Percentiles rank a stretch among this genome's conserved stretches.
These are phyloP conservation scores for Macropus fuliginosus DNA, from an alignment of 2,797 vertebrate species.

Conservation along the genomic window DNA sequence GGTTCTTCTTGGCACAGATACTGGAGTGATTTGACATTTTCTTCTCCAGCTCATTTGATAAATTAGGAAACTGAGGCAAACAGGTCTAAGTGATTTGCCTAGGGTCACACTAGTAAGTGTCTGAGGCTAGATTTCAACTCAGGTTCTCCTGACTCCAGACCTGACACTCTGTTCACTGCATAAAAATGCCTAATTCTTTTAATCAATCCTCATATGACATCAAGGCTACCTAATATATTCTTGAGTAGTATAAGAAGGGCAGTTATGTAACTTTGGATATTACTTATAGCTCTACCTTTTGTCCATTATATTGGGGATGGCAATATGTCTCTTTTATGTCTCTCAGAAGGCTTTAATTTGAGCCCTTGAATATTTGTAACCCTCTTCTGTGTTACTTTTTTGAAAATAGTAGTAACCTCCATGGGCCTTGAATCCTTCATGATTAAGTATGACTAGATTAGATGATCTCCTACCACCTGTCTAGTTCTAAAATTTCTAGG, in stretches of 20 bases:
- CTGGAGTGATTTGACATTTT: background rate
- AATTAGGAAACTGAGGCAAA: background rate
- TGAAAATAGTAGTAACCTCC: slow-evolving; percentile 17
- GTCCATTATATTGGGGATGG: background rate
- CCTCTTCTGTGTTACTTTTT: background rate
- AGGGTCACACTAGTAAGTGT: background rate
- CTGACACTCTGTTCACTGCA: background rate
- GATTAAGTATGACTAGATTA: background rate
- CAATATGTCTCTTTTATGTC: background rate
- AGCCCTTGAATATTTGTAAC: background rate
- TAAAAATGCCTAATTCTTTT: background rate
- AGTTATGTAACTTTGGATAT: background rate
- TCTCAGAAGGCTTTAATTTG: background rate
- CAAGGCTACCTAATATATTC: background rate
- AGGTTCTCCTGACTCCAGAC: background rate
- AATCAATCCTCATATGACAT: too few species aligned
- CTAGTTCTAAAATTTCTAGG: background rate
- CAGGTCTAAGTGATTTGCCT: background rate
- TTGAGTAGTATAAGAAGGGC: background rate
- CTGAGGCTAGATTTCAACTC: background rate
- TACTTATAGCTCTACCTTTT: background rate
- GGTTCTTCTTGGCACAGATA: background rate
- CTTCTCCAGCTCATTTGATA: background rate
- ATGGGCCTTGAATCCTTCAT: background rate
- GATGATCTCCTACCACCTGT: background rate